Base-by-base conservation (phyloP, 2,797 vertebrate species). In the Coregonus ussuriensis region DNA sequence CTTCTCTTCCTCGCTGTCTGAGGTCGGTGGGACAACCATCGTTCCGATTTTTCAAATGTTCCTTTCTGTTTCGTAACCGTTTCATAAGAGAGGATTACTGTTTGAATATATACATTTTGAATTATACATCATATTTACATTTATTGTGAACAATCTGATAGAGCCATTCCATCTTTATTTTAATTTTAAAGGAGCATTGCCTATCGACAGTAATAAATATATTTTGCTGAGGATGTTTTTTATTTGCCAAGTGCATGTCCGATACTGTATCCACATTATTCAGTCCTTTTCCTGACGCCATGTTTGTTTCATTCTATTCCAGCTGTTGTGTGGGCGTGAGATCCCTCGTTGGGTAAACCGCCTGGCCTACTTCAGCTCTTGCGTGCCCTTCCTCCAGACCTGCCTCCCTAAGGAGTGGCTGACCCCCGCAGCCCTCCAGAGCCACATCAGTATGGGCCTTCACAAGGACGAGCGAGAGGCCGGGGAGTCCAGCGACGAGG, bases 261-360 rank as follows among this genome's bases (percentile, higher is more conserved):
- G 37, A 41, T 41, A 41, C 6, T 41, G 37, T 41, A 41, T 41
- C 6, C 37, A 41, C 37, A 41, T 41, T 41, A 41, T 41, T 41
- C 56, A n/a, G n/a, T 59, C 18, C 56, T 59, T 18, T 59, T 62
- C 54, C 54, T n/a, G 54, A 56, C 16, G 16, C 1, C 54, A 59
- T 59, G 56, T 59, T 59, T 59, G 56, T 59, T 52, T 14, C 16
- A 41, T 67, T 74, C 53, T 74, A 84, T 84, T 73, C 29, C 89
- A 98, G 97, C 91, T 98, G 87, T 86, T 98, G 80, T 98, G 97
- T 66, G 96, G 97, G 72, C 94, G 93, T 74, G 96, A 98, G 84
- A 97, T 96, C 77, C 97, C 97, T 0, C 96, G 96, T 75, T 98
- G 97, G 97, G 97, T 98, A 82, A 98, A 98, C 91, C 94, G 97